phyloP scores from a whole-genome alignment of 1,140 invertebrate species.

The Apis cerana region DNA sequence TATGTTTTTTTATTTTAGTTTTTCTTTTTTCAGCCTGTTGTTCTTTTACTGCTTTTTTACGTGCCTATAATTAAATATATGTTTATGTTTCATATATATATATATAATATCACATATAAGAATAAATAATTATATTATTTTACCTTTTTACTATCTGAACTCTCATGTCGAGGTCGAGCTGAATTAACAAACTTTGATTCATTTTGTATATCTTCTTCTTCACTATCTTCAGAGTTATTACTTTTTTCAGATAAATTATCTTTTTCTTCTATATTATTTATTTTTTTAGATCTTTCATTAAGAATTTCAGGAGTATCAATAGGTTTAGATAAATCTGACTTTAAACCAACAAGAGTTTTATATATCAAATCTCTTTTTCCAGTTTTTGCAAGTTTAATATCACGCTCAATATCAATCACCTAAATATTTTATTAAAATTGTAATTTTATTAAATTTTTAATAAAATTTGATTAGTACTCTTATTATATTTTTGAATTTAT shows the following conservation, averaged over 20 bases:
- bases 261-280: slow-evolving; percentile 74
- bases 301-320: slow-evolving; percentile 80
- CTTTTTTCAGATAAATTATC: slow-evolving; percentile 72
- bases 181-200: slow-evolving; percentile 85
- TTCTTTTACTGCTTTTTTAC: slow-evolving; percentile 93
- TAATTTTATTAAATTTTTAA: too few species aligned
- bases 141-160: slow-evolving; percentile 92
- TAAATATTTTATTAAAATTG: slow-evolving; percentile 69
- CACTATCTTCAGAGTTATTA: slow-evolving; percentile 72
- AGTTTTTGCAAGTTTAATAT: slow-evolving; percentile 90
- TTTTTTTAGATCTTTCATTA: slow-evolving; percentile 1
- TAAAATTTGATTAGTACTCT: too few species aligned
- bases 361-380: slow-evolving; percentile 90
- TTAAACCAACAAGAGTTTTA: slow-evolving; percentile 92
- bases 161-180: slow-evolving; percentile 92
- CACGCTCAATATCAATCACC: slow-evolving; percentile 95
- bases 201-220: slow-evolving; percentile 78
- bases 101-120: background rate
- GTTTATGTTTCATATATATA: background rate
- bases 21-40: slow-evolving; percentile 95
- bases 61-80: slow-evolving; percentile 79
- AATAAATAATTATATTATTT: slow-evolving; percentile 77
- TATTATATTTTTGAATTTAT: too few species aligned
- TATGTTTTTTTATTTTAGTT: slow-evolving; percentile 96
- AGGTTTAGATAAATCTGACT: slow-evolving; percentile 89